Evolutionary conservation across 1,140 invertebrate genomes (phyloP), one percentile per base, ranked within the genome.

Genomic region (Pteromalus puparum): DNA sequence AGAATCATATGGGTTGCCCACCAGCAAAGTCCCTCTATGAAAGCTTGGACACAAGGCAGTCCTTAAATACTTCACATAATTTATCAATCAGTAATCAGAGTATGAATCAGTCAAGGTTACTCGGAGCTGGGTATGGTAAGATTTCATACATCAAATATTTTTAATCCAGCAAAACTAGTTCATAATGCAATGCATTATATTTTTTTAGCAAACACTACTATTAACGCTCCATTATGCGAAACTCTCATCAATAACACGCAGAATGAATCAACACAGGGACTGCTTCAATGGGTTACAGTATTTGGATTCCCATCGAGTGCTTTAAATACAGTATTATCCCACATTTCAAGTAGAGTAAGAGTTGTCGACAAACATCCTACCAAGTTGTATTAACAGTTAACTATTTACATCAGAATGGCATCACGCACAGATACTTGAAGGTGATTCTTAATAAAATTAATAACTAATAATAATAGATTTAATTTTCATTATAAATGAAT

Each of bases 351-450:
- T 24, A 87, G 92, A 85, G 91, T 93, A 42, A 90, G 92, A 1
- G 89, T 93, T 80, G 87, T 92, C 10, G 91, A 93, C 46, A 92
- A 92, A 83, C 92, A 92, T 84, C 85, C 89, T 96, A 97, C 91
- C 97, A 98, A 93, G 96, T 99, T 92, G 95, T 95, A 65, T 89
- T 95, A 65, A 97, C 97, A 68, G 95, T 98, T 1, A 94, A 97
- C 89, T 98, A 98, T 92, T 93, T 98, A 1, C 98, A 98, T 91
- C 94, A 95, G 85, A 93, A 95, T 88, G 96, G 95, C 34, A 97
- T 99, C 84, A 97, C 96, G 28, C 97, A 99, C 91, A 95, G 98
- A 89, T 98, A 98, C 92, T 93, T 99, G 15, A 98, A 98, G 94
- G 96, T 96, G 92, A 77, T 70, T 70, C 28, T 28, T 28, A 75